Evolutionary conservation across 2,113 vertebrate genomes (phyloP), one percentile per base, ranked within the genome.

Genomic region (Mixornis gularis): DNA sequence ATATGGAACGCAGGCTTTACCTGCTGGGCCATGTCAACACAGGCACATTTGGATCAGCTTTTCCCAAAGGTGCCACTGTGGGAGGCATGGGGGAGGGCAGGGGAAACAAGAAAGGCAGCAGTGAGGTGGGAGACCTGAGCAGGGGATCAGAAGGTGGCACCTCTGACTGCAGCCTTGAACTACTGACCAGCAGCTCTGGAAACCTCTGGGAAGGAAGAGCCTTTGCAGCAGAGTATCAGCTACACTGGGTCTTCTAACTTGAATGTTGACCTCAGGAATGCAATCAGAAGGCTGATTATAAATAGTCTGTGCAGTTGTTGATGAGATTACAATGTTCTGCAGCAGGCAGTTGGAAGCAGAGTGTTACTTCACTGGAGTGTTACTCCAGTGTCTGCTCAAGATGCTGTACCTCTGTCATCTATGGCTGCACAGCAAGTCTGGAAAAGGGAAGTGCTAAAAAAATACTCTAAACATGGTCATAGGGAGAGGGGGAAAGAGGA

Each of bases 241-340:
- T 44, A 66, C 17, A 8, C 40, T 4, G 19, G 48, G 81, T 68
- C 58, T 85, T 84, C 85, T 34, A 59, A 62, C 21, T 73, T 83
- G 60, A 84, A 80, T 17, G 1, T 38, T 89, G 87, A 93, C 81
- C 92, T 92, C 90, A 95, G 93, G 81, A 96, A 93, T 51, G 89
- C 92, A 93, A 94, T 89, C 60, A 95, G 94, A 96, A 88, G 94
- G 48, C 71, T 91, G 87, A 92, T 93, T 94, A 92, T 92, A 96
- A 95, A 95, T 92, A 95, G 84, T 91, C 78, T 51, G 81, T 91
- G 84, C 79, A 92, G 94, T 94, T 94, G 93, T 63, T 91, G 89
- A 64, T 58, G 68, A 90, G 82, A 74, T 85, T 74, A 89, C 85
- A 83, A 86, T 89, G 53, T 93, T 82, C 74, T 95, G 79, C 1